Percentiles rank a stretch among this genome's conserved stretches.
phyloP scores from a whole-genome alignment of 2,888 invertebrate species.

The Leptarthrus brevirostris region DNA sequence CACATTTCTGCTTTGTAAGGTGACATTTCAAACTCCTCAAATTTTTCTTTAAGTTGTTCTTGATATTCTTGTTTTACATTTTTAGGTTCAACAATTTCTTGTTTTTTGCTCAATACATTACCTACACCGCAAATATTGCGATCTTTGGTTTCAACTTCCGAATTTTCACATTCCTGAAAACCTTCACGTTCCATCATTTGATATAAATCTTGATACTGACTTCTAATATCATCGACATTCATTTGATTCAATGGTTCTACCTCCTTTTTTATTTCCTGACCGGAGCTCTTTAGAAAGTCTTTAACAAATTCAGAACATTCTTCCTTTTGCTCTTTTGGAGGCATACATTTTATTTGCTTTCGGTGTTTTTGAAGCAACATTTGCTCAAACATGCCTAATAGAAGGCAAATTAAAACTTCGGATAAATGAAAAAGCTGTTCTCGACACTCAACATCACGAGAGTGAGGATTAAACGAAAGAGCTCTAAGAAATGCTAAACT shows the following conservation, averaged over 20 bases:
- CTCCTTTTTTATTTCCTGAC: slow-evolving; percentile 52
- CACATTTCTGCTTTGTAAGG: slow-evolving; percentile 62
- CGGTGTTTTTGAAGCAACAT: slow-evolving; percentile 54
- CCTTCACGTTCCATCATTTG: slow-evolving; percentile 51
- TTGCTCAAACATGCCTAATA: slow-evolving; percentile 63
- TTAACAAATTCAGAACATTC: slow-evolving; percentile 41
- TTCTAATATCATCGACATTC: slow-evolving; percentile 50
- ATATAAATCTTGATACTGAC: slow-evolving; percentile 47
- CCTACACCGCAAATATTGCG: slow-evolving; percentile 50
- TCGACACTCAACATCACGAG: slow-evolving; percentile 61
- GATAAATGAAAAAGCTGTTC: slow-evolving; percentile 64
- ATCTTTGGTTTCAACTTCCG: slow-evolving; percentile 43
- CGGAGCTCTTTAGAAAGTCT: slow-evolving; percentile 53
- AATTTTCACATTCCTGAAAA: slow-evolving; percentile 51
- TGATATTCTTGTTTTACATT: not conserved
- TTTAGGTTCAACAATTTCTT: not conserved
- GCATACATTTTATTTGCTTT: not conserved
- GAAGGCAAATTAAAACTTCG: slow-evolving; percentile 63
- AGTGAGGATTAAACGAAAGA: slow-evolving; percentile 61
- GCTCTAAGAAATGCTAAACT: slow-evolving; percentile 64
- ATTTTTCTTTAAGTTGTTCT: not conserved
- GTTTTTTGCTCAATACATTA: slow-evolving; percentile 36
- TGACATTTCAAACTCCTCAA: slow-evolving; percentile 54
- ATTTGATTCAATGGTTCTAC: slow-evolving; percentile 46
- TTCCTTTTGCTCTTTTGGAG: not conserved